Conservation (phyloP, 1,140 invertebrate genomes). For the Vanessa tameamea region DNA sequence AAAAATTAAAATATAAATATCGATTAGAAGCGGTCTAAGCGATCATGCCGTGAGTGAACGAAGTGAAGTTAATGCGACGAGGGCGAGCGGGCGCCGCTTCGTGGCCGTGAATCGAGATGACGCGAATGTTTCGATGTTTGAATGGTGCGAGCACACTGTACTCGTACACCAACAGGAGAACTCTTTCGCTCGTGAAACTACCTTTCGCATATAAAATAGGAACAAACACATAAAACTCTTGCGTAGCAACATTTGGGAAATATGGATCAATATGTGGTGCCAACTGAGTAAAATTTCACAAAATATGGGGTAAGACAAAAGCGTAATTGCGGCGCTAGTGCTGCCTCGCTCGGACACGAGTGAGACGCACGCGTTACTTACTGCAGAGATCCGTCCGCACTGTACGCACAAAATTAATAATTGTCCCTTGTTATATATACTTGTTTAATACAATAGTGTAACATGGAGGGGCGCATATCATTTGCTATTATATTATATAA, state of each 20-base stretch:
- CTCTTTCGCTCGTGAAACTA: background rate
- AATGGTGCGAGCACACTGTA: background rate
- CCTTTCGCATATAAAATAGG: background rate
- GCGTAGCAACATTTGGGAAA: background rate
- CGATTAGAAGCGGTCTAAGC: slow-evolving; percentile 27
- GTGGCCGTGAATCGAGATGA: background rate
- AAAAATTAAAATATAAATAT: background rate
- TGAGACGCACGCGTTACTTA: slow-evolving; percentile 56
- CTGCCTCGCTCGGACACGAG: background rate
- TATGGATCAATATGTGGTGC: background rate
- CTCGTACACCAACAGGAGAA: background rate
- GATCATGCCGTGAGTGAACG: slow-evolving; percentile 17
- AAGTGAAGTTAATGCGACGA: background rate
- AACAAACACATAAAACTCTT: background rate
- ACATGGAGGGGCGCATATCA: too few relatives aligned
- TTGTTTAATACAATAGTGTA: background rate
- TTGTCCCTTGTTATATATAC: slow-evolving; percentile 3
- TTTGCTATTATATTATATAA: too few relatives aligned
- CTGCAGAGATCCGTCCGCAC: slow-evolving; percentile 75
- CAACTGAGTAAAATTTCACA: background rate
- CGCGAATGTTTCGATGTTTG: background rate
- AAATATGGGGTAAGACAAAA: background rate
- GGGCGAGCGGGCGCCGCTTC: background rate
- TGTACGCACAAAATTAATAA: slow-evolving; percentile 52
- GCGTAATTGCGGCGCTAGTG: slow-evolving; percentile 20